Conservation (phyloP, 1,140 invertebrate species). For the Atta texana region DNA sequence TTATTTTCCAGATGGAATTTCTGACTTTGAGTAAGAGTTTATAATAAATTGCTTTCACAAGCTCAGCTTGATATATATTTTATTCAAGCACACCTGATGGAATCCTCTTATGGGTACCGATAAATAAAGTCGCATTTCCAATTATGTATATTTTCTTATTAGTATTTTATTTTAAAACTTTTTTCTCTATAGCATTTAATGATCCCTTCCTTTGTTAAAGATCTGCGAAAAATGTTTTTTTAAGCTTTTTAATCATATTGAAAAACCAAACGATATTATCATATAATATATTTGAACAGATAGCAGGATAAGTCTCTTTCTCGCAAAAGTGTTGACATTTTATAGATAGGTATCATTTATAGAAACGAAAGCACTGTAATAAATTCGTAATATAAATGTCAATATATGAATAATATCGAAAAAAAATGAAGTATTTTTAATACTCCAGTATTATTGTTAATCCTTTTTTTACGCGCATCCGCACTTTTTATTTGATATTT, state of each 20-base stretch:
- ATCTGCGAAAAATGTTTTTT: no score
- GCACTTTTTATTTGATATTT: not conserved
- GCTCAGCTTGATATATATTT: not conserved
- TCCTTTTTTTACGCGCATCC: not conserved
- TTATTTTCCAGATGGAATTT: conserved; percentile 17
- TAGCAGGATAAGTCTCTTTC: not conserved
- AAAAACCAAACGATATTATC: no score
- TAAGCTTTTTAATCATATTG: no score
- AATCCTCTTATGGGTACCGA: not conserved
- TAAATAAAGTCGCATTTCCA: not conserved
- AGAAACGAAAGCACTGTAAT: not conserved
- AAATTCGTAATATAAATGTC: not conserved
- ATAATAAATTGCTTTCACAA: not conserved
- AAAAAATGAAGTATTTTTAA: not conserved
- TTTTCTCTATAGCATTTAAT: no score
- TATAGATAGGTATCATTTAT: not conserved
- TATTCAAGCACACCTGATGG: not conserved
- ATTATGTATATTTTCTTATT: not conserved
- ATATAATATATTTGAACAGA: no score
- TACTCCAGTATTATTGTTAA: not conserved
- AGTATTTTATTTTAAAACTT: no score
- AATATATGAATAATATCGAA: not conserved
- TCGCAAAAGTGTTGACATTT: not conserved
- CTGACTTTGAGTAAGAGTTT: not conserved
- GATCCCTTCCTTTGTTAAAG: no score